Evolutionary conservation across 2,888 invertebrate genomes (phyloP).

Genomic region (Boloria euphrosyne): DNA sequence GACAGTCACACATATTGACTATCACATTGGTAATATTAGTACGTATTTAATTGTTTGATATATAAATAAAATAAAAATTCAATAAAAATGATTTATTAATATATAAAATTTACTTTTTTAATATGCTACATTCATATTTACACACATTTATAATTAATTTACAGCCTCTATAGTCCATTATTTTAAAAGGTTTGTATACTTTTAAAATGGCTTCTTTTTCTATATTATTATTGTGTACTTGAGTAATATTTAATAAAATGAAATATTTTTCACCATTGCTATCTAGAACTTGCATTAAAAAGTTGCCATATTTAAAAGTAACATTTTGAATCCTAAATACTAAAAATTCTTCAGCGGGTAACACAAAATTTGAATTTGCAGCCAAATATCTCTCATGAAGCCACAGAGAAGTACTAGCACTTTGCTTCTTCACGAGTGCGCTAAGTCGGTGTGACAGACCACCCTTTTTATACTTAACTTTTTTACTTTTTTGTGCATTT

Average conservation of each 20-base stretch:
- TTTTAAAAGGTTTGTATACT: slow-evolving; percentile 63
- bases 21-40: too few relatives aligned
- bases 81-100: background rate
- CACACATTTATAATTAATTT: slow-evolving; percentile 66
- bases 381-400: slow-evolving; percentile 79
- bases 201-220: slow-evolving; percentile 53
- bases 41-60: too few relatives aligned
- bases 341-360: slow-evolving; percentile 60
- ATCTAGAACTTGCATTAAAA: slow-evolving; percentile 56
- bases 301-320: slow-evolving; percentile 60
- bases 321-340: slow-evolving; percentile 58
- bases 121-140: slow-evolving; percentile 62
- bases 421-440: slow-evolving; percentile 71
- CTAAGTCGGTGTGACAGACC: slow-evolving; percentile 71
- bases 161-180: slow-evolving; percentile 48
- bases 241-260: slow-evolving; percentile 58
- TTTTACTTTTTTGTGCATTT: slow-evolving; percentile 48
- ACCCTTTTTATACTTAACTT: slow-evolving; percentile 70
- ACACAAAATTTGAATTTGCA: slow-evolving; percentile 65
- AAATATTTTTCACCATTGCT: slow-evolving; percentile 50
- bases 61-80: background rate
- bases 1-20: too few relatives aligned
- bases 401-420: slow-evolving; percentile 73
- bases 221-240: slow-evolving; percentile 52
- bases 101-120: slow-evolving; percentile 7